These are phyloP conservation scores for Crocodylus rhombifer DNA, from an alignment of 2,797 vertebrate species.

Conservation along the genomic window DNA sequence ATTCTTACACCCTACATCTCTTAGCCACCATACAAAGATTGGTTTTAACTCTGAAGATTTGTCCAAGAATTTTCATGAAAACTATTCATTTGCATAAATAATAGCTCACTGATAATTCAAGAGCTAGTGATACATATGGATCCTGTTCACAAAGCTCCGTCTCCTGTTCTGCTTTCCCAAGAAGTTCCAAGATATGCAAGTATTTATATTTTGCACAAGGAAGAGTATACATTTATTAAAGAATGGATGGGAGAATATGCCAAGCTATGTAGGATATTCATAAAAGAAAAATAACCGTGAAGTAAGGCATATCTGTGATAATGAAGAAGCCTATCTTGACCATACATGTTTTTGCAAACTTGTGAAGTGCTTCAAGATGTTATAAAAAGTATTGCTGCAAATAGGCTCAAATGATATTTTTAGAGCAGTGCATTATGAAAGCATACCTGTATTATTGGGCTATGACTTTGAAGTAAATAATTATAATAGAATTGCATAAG, in stretches of 20 bases:
- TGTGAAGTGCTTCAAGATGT: background rate
- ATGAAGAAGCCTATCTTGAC: background rate
- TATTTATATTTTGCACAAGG: background rate
- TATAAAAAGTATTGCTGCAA: background rate
- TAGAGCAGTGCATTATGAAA: background rate
- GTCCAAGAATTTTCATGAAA: background rate
- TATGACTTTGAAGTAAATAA: constrained; percentile 22
- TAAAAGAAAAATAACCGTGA: background rate
- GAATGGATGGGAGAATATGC: background rate
- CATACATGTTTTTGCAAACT: background rate
- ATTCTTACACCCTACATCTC: background rate
- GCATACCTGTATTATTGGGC: background rate
- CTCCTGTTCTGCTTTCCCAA: background rate
- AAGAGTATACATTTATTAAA: background rate
- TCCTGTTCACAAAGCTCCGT: background rate
- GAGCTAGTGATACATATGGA: background rate
- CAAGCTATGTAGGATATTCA: background rate
- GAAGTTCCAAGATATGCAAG: background rate
- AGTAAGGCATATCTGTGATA: background rate
- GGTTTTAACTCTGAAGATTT: background rate
- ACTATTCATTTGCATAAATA: background rate
- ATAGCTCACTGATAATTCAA: background rate
- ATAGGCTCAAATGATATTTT: constrained; percentile 22
- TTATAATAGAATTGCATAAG: background rate
- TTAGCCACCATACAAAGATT: background rate